Percentiles rank a stretch among this genome's conserved stretches.
These are phyloP conservation scores for Astyanax mexicanus DNA, from an alignment of 2,797 vertebrate genomes.

Conservation along the genomic window DNA sequence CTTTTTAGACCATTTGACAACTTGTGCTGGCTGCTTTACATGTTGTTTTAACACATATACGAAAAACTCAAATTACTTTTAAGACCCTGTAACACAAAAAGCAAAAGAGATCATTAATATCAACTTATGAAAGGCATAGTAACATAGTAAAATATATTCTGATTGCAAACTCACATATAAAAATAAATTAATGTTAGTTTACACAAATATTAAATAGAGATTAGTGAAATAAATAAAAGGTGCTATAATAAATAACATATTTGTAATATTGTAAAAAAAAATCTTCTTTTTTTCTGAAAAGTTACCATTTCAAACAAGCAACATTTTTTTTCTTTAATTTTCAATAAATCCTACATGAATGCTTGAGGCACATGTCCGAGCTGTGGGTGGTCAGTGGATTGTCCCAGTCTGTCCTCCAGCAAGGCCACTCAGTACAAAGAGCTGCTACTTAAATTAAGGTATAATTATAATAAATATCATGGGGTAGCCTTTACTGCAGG, in stretches of 20 bases:
- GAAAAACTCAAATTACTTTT: not conserved
- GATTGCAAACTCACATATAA: no score
- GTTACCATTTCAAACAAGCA: not conserved
- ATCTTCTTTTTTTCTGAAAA: no score
- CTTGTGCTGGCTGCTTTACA: not conserved
- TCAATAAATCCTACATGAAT: slow-evolving; percentile 76
- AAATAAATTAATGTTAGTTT: no score
- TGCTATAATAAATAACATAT: no score
- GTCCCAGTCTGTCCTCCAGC: slow-evolving; percentile 27
- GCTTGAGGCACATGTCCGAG: slow-evolving; percentile 75
- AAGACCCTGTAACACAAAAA: no score
- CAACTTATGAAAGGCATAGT: no score
- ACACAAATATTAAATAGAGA: no score
- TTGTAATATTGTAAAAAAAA: no score
- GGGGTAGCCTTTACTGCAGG: not conserved
- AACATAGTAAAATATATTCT: no score
- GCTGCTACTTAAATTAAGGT: slow-evolving; percentile 35
- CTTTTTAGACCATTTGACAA: no score
- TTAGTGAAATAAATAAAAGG: no score
- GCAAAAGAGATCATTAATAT: no score
- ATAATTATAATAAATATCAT: slow-evolving; percentile 3
- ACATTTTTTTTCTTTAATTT: slow-evolving; percentile 67
- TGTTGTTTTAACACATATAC: not conserved
- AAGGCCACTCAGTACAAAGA: not conserved
- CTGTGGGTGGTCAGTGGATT: slow-evolving; percentile 16